Percentiles rank a stretch among this genome's conserved stretches.
Evolutionary conservation across 2,797 vertebrate species (phyloP).

Genomic region (Clamator glandarius): DNA sequence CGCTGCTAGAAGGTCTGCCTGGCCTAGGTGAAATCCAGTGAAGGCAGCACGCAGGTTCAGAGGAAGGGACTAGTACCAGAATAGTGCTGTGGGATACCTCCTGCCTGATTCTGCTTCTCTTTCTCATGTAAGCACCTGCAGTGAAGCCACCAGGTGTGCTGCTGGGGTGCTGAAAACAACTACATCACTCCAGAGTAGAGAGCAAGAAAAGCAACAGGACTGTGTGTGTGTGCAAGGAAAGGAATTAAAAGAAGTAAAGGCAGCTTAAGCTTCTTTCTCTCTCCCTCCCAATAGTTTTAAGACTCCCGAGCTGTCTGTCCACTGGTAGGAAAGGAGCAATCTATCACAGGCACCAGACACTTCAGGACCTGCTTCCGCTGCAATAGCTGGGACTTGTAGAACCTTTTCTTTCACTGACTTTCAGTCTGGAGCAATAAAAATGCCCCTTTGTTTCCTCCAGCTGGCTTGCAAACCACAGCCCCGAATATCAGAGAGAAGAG

Average conservation of each 20-base stretch:
- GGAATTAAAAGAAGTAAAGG: neutral
- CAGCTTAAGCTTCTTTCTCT: neutral
- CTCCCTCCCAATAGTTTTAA: neutral
- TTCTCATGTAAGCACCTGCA: neutral
- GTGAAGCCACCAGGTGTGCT: neutral
- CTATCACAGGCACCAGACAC: neutral
- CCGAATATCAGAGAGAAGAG: constrained; percentile 39
- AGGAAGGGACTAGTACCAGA: neutral
- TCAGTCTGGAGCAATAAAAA: constrained; percentile 25
- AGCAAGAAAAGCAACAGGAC: neutral
- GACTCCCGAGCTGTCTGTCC: neutral
- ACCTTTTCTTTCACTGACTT: neutral
- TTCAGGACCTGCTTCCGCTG: neutral
- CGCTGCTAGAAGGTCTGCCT: neutral
- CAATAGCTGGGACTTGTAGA: neutral
- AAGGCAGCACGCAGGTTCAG: neutral
- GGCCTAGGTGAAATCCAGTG: neutral
- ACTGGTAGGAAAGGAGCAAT: neutral
- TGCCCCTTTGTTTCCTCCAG: constrained; percentile 22
- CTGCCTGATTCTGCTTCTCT: neutral
- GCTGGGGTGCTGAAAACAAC: fast-evolving
- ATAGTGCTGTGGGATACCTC: neutral
- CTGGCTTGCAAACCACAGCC: constrained; percentile 42
- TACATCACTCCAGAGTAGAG: fast-evolving
- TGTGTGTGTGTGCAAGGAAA: neutral